These are phyloP conservation scores for Grallaria varia DNA, from an alignment of 2,113 vertebrate species.

Conservation along the genomic window DNA sequence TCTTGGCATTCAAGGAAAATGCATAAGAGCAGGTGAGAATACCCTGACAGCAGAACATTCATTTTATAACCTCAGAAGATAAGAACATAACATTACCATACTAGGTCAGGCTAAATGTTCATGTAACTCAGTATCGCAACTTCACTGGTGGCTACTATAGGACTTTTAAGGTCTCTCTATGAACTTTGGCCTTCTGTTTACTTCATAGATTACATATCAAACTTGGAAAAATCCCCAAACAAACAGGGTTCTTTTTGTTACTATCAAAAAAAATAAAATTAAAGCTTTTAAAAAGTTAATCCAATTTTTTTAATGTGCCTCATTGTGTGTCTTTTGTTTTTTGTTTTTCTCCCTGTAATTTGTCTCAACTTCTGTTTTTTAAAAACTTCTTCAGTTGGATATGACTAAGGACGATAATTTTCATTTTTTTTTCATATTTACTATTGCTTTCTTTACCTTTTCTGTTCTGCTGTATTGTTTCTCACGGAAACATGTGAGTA, in stretches of 20 bases:
- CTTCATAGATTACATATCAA: slow-evolving; percentile 37
- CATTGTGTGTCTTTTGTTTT: too few species aligned
- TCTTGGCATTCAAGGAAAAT: not conserved
- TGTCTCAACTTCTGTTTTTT: not conserved
- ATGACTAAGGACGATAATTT: not conserved
- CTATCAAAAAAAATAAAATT: too few species aligned
- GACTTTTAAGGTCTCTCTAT: slow-evolving; percentile 1
- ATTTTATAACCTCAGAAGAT: not conserved
- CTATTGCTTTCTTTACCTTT: not conserved
- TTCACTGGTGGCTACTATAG: not conserved
- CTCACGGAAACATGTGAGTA: not conserved
- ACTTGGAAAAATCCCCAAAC: not conserved
- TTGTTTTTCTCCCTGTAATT: not conserved
- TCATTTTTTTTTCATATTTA: not conserved
- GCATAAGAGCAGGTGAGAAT: not conserved
- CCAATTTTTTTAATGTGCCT: not conserved
- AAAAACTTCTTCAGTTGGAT: not conserved
- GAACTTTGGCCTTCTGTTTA: slow-evolving; percentile 14
- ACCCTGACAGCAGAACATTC: not conserved
- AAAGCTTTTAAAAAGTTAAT: not conserved
- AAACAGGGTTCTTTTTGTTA: not conserved
- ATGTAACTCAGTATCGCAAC: not conserved
- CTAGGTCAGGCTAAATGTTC: not conserved
- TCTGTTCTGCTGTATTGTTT: not conserved
- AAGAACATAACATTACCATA: not conserved